Base-by-base conservation (phyloP, 2,113 vertebrate genomes). In the Zingel zingel region DNA sequence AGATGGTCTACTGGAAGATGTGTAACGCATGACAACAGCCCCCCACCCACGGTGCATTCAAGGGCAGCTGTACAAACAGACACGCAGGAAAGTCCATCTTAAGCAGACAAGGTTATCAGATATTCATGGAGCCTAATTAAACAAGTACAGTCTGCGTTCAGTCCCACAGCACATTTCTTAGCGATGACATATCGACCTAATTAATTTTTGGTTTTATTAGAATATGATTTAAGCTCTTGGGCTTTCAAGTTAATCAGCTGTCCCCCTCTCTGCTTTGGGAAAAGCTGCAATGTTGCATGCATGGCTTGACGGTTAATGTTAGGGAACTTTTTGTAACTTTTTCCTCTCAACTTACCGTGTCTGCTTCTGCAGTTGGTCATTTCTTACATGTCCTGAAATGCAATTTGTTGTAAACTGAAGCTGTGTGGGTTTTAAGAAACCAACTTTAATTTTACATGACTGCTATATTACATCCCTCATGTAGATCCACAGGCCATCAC, bases 51-150 rank as follows among this genome's bases (percentile, higher is more conserved):
- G 27, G 71, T 74, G 80, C 23, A 6, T 83, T 83, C 11, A 6
- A 51, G 68, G 62, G 50, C 57, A 43, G 71, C 54, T 19, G 62
- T 53, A 51, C 39, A 56, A 43, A 39, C 54, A 36, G 48, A 64
- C 5, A 15, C 23, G 56, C 15, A 13, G 43, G 36, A 79, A 77
- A 63, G 21, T 67, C 68, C 69, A 27, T 83, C 73, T 76, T 75
- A 39, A 63, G 48, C 43, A 25, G 77, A 65, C 64, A 75, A 79
- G 64, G 80, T 88, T 81, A 78, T 89, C 86, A 81, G 81, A 84
- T 79, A 89, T 86, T 85, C 74, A 81, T 65, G 23, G 48, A n/a
- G 65, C 74, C 67, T 86, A 88, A 90, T 91, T 83, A 88, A 92
- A 78, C 51, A 82, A 72, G 71, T 21, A 4, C 23, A 54, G 82